Evolutionary conservation across 2,113 vertebrate species (phyloP).

Genomic region (Carassius auratus): DNA sequence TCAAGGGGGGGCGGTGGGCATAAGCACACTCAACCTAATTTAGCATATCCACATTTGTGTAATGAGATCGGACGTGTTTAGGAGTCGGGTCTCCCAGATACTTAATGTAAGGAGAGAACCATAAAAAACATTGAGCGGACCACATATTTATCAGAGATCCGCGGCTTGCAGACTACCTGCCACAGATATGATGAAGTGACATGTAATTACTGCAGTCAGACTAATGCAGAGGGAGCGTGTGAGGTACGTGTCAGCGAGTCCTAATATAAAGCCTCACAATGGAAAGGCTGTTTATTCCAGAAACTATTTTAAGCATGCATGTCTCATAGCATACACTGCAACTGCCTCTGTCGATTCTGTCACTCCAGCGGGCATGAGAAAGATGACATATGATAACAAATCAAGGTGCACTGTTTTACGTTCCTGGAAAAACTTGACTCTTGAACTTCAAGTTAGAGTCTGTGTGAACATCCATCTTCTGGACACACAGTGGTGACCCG

Average conservation of each 20-base stretch:
- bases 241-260: background rate
- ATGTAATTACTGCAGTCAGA: constrained; percentile 76
- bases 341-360: constrained; percentile 44
- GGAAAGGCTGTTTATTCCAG: background rate
- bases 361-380: constrained; percentile 48
- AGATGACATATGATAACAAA: constrained; percentile 38
- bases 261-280: background rate
- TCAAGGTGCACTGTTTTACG: background rate
- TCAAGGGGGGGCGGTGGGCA: constrained; percentile 57
- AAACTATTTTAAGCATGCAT: background rate
- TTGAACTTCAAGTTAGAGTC: background rate
- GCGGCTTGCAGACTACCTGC: constrained; percentile 71
- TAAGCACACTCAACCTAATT: constrained; percentile 74
- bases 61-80: constrained; percentile 80
- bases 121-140: constrained; percentile 72
- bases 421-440: constrained; percentile 12
- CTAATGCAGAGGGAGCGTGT: constrained; percentile 42
- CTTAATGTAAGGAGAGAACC: constrained; percentile 75
- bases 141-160: constrained; percentile 72
- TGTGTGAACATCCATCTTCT: background rate
- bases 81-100: constrained; percentile 64
- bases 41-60: constrained; percentile 79
- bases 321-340: background rate
- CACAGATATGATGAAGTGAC: constrained; percentile 72
- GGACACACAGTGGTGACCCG: no score